These are phyloP conservation scores for Zygaena filipendulae DNA, from an alignment of 2,888 invertebrate genomes.

Conservation along the genomic window DNA sequence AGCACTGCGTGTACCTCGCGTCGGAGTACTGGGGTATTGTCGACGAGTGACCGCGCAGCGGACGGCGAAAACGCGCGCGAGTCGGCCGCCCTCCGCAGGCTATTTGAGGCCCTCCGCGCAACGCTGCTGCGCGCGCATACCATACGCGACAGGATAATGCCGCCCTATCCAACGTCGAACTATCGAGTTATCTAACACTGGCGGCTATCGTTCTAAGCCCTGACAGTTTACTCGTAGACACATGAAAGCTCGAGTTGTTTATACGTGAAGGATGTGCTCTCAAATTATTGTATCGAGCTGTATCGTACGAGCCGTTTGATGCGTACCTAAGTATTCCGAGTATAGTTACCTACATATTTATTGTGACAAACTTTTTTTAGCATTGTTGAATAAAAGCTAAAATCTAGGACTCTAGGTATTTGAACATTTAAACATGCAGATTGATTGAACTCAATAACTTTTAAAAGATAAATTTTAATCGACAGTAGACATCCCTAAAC, in stretches of 20 bases:
- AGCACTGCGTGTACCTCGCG: constrained; percentile 37
- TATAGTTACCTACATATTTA: no score
- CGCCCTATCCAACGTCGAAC: constrained; percentile 57
- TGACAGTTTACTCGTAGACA: constrained; percentile 36
- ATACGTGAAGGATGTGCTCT: constrained; percentile 18
- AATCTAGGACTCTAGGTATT: no score
- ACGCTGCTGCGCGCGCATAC: constrained; percentile 61
- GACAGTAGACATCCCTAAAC: constrained; percentile 63
- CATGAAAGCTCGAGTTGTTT: constrained; percentile 15
- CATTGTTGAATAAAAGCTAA: no score
- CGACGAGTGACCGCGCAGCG: constrained; percentile 32
- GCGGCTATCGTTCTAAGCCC: constrained; percentile 43
- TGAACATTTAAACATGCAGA: no score
- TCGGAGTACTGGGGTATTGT: constrained; percentile 43
- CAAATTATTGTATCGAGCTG: no score
- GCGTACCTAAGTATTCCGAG: no score
- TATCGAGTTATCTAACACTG: constrained; percentile 57
- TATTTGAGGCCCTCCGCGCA: constrained; percentile 62
- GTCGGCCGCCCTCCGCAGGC: constrained; percentile 58
- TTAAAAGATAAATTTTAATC: no score
- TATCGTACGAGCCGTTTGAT: no score
- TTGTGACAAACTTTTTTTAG: no score
- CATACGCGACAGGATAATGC: constrained; percentile 47
- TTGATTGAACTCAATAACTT: no score
- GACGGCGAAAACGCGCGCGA: constrained; percentile 42